phyloP scores from a whole-genome alignment of 2,797 vertebrate genomes.

The Brachymystax lenok region DNA sequence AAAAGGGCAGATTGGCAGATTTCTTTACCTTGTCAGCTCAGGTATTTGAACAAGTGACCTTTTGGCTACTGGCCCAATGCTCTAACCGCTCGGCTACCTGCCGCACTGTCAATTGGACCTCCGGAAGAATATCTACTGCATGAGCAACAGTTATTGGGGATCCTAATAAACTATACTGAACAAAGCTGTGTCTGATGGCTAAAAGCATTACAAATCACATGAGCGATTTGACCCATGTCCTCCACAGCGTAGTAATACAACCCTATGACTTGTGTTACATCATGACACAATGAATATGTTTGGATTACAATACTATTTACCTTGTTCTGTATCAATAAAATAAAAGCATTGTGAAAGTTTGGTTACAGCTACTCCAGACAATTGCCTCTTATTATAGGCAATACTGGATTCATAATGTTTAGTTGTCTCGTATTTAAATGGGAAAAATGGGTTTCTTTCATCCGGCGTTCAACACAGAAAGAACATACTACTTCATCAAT shows the following conservation, averaged over 20 bases:
- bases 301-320: not conserved
- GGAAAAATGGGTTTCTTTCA: not conserved
- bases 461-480: not conserved
- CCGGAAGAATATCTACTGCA: not conserved
- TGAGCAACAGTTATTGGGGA: not conserved
- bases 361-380: not conserved
- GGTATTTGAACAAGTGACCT: too few species aligned
- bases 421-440: not conserved
- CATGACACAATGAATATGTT: not conserved
- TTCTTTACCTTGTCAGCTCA: too few species aligned
- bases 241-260: too few species aligned
- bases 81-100: too few species aligned
- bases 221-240: too few species aligned
- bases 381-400: not conserved
- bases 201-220: too few species aligned
- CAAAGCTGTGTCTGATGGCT: not conserved
- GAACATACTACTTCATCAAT: not conserved
- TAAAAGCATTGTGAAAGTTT: not conserved
- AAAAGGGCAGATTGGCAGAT: too few species aligned
- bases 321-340: not conserved
- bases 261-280: not conserved
- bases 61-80: too few species aligned
- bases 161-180: too few species aligned
- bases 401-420: not conserved
- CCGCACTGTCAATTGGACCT: not conserved